phyloP scores from a whole-genome alignment of 1,140 invertebrate genomes.

The Holcopasites calliopsidis region DNA sequence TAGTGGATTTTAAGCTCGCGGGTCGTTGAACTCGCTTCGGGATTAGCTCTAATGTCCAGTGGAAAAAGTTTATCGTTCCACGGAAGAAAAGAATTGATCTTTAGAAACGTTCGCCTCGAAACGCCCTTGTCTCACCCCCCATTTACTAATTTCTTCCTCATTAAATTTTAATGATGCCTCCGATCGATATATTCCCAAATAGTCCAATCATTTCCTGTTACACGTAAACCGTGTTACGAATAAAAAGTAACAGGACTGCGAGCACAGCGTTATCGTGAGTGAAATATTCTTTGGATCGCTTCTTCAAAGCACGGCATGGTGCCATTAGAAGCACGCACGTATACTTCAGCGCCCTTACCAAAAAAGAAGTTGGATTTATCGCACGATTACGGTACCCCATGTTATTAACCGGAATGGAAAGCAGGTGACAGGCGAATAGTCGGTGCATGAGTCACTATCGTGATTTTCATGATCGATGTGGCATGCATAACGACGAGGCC shows the following conservation, averaged over 20 bases:
- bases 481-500: background rate
- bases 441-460: constrained; percentile 29
- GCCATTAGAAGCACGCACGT: constrained; percentile 12
- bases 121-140: background rate
- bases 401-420: constrained; percentile 22
- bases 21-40: constrained; percentile 2
- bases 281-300: background rate
- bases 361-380: constrained; percentile 16
- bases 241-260: background rate
- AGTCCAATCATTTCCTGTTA: too few relatives aligned
- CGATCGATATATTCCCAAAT: too few relatives aligned
- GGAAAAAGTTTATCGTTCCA: background rate
- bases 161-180: background rate
- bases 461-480: background rate
- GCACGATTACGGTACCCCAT: constrained; percentile 15
- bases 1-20: background rate
- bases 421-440: constrained; percentile 3
- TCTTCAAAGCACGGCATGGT: background rate
- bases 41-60: background rate
- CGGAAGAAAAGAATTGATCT: background rate
- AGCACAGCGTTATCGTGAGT: background rate
- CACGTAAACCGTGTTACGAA: too few relatives aligned
- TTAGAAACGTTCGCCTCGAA: background rate
- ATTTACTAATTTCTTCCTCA: background rate
- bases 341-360: background rate